Base-by-base conservation (phyloP, 2,113 vertebrate genomes). In the Nycticryphes semicollaris region DNA sequence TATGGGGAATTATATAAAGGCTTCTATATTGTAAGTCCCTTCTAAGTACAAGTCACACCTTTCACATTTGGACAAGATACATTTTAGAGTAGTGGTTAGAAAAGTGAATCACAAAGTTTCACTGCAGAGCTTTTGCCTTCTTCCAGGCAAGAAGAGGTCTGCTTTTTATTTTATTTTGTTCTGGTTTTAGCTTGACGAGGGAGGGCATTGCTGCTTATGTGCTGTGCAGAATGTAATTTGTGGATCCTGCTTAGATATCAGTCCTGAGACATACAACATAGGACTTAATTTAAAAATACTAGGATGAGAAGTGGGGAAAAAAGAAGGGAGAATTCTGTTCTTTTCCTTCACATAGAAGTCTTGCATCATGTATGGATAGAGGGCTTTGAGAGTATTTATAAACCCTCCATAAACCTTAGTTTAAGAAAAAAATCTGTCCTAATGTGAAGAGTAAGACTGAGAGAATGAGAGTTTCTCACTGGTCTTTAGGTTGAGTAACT, bases 121-220 rank as follows among this genome's bases (percentile, higher is more conserved):
- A 28, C 56, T 78, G 33, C 27, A 67, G 85, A 84, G 37, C 8
- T 28, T 77, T 90, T 74, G 45, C 28, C 63, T 74, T 83, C 35
- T 87, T 87, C 53, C 25, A 74, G 87, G 43, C n/a, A 91, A 73
- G 93, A 84, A 82, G 27, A 82, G n/a, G 35, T 70, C 57, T 95
- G 56, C 20, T 90, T 74, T 89, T 73, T 84, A 63, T 87, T 95
- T 89, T 10, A 68, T 94, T 96, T 93, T 79, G 7, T 69, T 69
- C 70, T 73, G 15, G 11, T 76, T 94, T 85, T 66, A 74, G 62
- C 21, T 74, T 94, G 79, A 59, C 41, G 88, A 37, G 20, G 27
- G 63, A 80, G 31, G 41, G 43, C 43, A 80, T 68, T 88, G 37
- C 66, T 92, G 28, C 50, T 86, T 90, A 39, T 18, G 93, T 76